These are phyloP conservation scores for Platysternon megacephalum DNA, from an alignment of 2,113 vertebrate genomes.

Conservation along the genomic window DNA sequence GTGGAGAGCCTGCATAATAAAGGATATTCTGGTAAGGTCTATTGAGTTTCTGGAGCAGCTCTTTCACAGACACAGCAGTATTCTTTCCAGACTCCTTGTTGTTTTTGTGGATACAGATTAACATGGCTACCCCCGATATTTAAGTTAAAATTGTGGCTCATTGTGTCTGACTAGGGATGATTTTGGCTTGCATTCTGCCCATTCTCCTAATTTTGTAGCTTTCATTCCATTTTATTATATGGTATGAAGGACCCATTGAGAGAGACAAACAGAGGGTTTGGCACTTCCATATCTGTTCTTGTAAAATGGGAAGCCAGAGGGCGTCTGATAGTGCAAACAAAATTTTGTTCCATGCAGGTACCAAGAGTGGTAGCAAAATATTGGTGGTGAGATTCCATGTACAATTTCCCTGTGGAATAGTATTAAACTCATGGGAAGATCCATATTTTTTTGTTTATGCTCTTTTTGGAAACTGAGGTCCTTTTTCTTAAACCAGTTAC, in stretches of 20 bases:
- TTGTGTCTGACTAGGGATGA: not conserved
- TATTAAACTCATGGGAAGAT: not conserved
- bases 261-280: not conserved
- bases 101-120: no score
- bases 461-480: not conserved
- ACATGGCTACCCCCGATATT: not conserved
- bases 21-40: slow-evolving; percentile 73
- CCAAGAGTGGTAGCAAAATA: not conserved
- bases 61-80: slow-evolving; percentile 66
- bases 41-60: slow-evolving; percentile 83
- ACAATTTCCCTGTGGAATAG: not conserved
- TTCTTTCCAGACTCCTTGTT: slow-evolving; percentile 46
- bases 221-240: not conserved
- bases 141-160: not conserved
- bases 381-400: not conserved
- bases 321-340: not conserved
- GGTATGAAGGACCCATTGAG: not conserved
- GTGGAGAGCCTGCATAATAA: slow-evolving; percentile 78
- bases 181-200: not conserved
- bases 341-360: not conserved
- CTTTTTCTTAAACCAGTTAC: not conserved
- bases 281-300: not conserved
- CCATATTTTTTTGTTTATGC: not conserved
- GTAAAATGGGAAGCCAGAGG: not conserved
- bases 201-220: not conserved